Base-by-base conservation (phyloP, 2,113 vertebrate species). In the Chauna torquata region DNA sequence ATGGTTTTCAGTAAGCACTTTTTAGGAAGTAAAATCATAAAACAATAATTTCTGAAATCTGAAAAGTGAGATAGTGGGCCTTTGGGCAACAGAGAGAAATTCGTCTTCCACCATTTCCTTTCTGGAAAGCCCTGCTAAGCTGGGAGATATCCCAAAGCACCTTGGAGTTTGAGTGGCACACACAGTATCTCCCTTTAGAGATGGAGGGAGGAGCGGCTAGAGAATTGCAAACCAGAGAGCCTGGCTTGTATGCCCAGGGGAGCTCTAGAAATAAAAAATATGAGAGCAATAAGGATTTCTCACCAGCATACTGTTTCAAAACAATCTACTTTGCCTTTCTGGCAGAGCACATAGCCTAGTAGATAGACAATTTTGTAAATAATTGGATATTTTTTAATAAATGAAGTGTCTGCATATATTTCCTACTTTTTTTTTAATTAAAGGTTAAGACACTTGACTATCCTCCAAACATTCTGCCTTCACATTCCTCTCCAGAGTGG, bases 401-500 rank as follows among this genome's bases (percentile, higher is more conserved):
- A 78, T 55, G 58, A 79, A 32, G 3, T 65, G 62, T n/a, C 89
- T 91, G 36, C 49, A 83, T 18, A 66, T 25, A 69, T 50, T 96
- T 86, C 79, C 64, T 78, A 45, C 6, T 52, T 44, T 45, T 65
- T 69, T 83, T 82, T 68, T 49, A 94, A 91, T 92, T 89, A 65
- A 80, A 83, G 72, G 38, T 84, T 87, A 45, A 42, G 81, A 80
- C 52, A 79, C 20, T 83, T 8, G 4, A 65, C 66, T 93, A 84
- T 54, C 23, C 18, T 96, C n/a, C 89, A 66, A 68, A 94, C 62
- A 86, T 85, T 52, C 64, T 92, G 72, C 75, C 10, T 22, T 85
- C 77, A 54, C 70, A 78, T 88, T 95, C 87, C 82, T 91, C 70
- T 96, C 72, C 71, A 87, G 50, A 61, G 42, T 24, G 49, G 40